Evolutionary conservation across 2,888 invertebrate genomes (phyloP), one percentile per base, ranked within the genome.

Genomic region (Papilio protenor): DNA sequence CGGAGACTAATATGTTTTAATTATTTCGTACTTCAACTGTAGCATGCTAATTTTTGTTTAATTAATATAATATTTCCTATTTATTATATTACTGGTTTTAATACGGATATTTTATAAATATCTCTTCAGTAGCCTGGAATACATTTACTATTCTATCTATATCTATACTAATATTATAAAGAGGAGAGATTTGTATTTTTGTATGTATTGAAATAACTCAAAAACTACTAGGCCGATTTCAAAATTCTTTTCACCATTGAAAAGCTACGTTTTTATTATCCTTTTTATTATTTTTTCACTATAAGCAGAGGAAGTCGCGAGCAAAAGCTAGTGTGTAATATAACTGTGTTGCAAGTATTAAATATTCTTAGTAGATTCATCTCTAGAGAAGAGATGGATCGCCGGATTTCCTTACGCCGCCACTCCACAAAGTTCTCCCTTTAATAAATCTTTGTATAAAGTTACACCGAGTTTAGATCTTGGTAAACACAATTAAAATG

Each of bases 401-500:
- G 64, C 64, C 40, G 64, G 64, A 64, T 64, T 64, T 64, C 64
- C 64, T 64, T 64, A 64, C 64, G 64, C 64, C 40, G 33, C 40
- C 64, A 64, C 64, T 64, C 33, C 40, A 40, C 40, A 40, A 64
- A 64, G 64, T 64, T 64, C 64, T 64, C 64, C 64, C 64, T 64
- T 64, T 64, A 64, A 40, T 64, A 66, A 66, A 66, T 66, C 66
- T 66, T 66, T 66, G 66, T 66, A 71, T 47, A 61, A 73, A 73
- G 61, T 73, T 73, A 61, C 59, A 47, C 59, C 23, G 47, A 47
- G 73, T 61, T 74, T 66, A 75, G 49, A 33, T 75, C 33, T 75
- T 49, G 49, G 64, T 66, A 75, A 75, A 75, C 75, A 75, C 66
- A 75, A 75, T 66, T 75, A 75, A 75, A 75, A 75, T 64, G 75